Evolutionary conservation across 2,888 invertebrate genomes (phyloP), one percentile per base, ranked within the genome.

Genomic region (Steromphala cineraria): DNA sequence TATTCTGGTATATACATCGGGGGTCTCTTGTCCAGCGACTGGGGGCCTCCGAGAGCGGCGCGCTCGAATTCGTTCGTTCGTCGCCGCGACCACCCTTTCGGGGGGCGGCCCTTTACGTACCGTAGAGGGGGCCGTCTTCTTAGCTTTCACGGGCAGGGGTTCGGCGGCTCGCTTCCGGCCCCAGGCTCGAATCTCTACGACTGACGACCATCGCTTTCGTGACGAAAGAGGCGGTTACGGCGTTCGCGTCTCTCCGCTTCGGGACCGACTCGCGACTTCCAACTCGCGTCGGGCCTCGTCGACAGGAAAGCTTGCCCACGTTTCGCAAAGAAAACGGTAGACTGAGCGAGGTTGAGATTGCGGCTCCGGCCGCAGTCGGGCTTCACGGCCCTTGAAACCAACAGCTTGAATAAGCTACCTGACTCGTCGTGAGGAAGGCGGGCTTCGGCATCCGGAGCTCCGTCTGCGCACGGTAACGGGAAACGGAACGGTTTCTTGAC

Each of bases 381-480:
- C 56, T 56, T 28, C 21, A 3, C 24, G 8, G 56, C 24, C 56
- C 24, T 56, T 62, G 62, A 13, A 28, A 62, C 62, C 62, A 56
- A 56, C 56, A 24, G 56, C 56, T 56, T 56, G 56, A 24, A 56
- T 56, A 56, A 56, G 56, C 56, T 24, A 56, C 24, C 56, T 56
- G 56, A n/a, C 21, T 56, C 24, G 56, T 56, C 56, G 56, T 56
- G 56, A 56, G 56, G 56, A 56, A 56, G 62, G 62, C 62, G 17
- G 28, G 28, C 62, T 28, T 28, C 62, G 62, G 62, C 24, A 62
- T 24, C 62, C 62, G 62, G 62, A 28, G 62, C 36, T 17, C 28
- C 62, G 62, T 62, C 62, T 62, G 62, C 62, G 62, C 62, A 28
- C 62, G 62, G 62, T 62, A 36, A 62, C 62, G 62, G 28, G 62